Evolutionary conservation across 2,113 vertebrate genomes (phyloP), one percentile per base, ranked within the genome.

Genomic region (Monarcha castaneiventris): DNA sequence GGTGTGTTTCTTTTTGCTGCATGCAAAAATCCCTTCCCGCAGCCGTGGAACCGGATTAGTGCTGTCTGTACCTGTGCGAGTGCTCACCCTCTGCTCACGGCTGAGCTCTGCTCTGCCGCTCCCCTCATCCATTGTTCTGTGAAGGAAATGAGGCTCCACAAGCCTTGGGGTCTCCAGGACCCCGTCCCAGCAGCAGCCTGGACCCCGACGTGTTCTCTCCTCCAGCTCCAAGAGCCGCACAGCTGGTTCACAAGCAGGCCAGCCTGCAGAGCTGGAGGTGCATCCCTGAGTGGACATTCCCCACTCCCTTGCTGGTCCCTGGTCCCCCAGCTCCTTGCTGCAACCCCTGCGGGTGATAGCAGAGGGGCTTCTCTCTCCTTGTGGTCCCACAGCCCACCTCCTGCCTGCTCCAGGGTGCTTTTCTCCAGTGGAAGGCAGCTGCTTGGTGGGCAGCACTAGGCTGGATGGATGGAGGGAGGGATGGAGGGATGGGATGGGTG

Each of bases 131-230:
- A 4, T 10, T 19, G 21, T 41, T 93, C 22, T 32, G 33, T 5
- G 61, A 16, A 35, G 66, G 48, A 35, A 81, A 46, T 4, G 30
- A 32, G 30, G 72, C 32, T 23, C 48, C 55, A 7, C 11, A 10
- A 26, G 25, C 4, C 0, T 1, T 43, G 35, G 16, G 17, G 6
- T 81, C 61, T 51, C 46, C 68, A 41, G 44, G 63, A 44, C 16
- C 48, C 29, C 46, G 8, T 54, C 59, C 75, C 25, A 13, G 39
- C 30, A 16, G 35, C n/a, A 68, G 30, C 20, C 25, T 52, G 67
- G 58, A 8, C 26, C 52, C 15, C 0, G 0, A 7, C 0, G 0
- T 16, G 26, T 75, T 43, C 27, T 58, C 13, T 72, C 5, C 44
- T 33, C 16, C 55, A 33, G 56, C 55, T 46, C 30, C 18, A 1